A percentile compares a stretch with the other conserved stretches of the same genome.
These are phyloP conservation scores for Zophobas morio DNA, from an alignment of 1,140 invertebrate species.

Conservation along the genomic window DNA sequence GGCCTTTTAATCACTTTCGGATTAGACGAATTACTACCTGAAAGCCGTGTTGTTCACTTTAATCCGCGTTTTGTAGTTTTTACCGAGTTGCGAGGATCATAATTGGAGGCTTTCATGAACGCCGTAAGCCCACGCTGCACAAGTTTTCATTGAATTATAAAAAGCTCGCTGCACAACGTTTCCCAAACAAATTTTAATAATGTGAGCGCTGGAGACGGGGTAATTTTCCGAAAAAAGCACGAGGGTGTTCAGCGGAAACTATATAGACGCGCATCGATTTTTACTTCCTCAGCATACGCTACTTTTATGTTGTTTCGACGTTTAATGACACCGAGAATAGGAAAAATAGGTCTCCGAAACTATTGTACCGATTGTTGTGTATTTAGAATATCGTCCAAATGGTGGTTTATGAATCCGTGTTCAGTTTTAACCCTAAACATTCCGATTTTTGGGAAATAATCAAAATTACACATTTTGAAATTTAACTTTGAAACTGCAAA, in stretches of 20 bases:
- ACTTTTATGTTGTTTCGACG: too few relatives aligned
- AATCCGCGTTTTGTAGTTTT: conserved; percentile 32
- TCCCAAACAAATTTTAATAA: conserved; percentile 30
- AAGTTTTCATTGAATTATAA: conserved; percentile 1
- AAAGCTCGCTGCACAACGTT: conserved; percentile 4
- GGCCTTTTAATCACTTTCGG: conserved; percentile 59
- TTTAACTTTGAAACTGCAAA: too few relatives aligned
- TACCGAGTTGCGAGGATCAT: background rate
- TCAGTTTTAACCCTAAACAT: too few relatives aligned
- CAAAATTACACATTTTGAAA: too few relatives aligned
- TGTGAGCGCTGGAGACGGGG: background rate
- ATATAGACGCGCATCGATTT: too few relatives aligned
- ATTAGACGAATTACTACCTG: conserved; percentile 51
- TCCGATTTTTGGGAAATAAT: too few relatives aligned
- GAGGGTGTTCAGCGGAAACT: background rate
- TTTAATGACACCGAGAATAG: too few relatives aligned
- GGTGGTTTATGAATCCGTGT: too few relatives aligned
- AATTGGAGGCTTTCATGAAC: background rate
- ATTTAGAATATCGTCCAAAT: too few relatives aligned
- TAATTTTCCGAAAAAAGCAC: conserved; percentile 4
- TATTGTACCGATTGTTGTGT: too few relatives aligned
- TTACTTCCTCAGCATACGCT: too few relatives aligned
- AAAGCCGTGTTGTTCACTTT: conserved; percentile 37
- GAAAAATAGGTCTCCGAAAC: too few relatives aligned
- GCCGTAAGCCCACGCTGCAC: conserved; percentile 5